Evolutionary conservation across 1,140 invertebrate species (phyloP).

Genomic region (Hycleus phaleratus): DNA sequence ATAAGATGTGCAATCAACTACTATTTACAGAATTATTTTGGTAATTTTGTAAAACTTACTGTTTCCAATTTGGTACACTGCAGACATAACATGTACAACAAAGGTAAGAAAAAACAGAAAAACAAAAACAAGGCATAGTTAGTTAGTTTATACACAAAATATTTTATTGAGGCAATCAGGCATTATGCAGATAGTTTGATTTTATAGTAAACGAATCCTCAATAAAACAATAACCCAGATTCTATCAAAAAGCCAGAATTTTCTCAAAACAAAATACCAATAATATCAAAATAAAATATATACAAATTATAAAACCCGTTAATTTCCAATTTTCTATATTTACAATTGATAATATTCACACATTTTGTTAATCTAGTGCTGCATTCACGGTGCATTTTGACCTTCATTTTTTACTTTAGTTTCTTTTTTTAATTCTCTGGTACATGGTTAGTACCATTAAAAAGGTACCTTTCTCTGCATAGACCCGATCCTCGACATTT

Average conservation of each 20-base stretch:
- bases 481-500: constrained; percentile 37
- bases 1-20: not conserved
- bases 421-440: not conserved
- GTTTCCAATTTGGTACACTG: constrained; percentile 39
- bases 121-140: constrained; percentile 14
- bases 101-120: constrained; percentile 25
- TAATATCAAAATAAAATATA: not conserved
- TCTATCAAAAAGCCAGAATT: not conserved
- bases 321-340: not conserved
- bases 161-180: constrained; percentile 14
- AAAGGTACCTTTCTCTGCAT: constrained; percentile 42
- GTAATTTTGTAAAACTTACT: constrained; percentile 36
- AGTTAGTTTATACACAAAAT: not conserved
- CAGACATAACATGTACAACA: constrained; percentile 28
- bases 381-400: constrained; percentile 31
- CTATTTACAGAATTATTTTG: constrained; percentile 5
- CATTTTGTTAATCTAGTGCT: constrained; percentile 25
- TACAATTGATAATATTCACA: not conserved
- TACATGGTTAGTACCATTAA: constrained; percentile 23
- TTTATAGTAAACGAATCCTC: constrained; percentile 1
- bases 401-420: not conserved
- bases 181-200: constrained; percentile 6
- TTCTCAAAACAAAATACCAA: no score
- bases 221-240: constrained; percentile 7
- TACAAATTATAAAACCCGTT: not conserved